Percentiles rank a stretch among this genome's conserved stretches.
phyloP scores from a whole-genome alignment of 2,888 invertebrate species.

The Athalia cordata region DNA sequence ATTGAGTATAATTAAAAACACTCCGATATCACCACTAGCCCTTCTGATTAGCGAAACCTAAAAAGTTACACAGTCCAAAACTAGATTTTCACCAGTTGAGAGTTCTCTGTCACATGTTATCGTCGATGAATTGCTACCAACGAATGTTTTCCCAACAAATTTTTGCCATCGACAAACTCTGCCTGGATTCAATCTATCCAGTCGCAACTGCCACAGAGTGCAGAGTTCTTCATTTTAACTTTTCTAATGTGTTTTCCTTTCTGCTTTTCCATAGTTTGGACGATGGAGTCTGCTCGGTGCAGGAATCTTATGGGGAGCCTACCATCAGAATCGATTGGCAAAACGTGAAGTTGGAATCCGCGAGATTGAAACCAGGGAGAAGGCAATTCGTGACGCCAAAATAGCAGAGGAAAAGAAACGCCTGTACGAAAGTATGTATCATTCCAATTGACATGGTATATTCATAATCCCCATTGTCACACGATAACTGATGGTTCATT shows the following conservation, averaged over 20 bases:
- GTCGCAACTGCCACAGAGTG: no score
- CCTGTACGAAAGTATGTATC: slow-evolving; percentile 12
- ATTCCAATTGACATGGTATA: slow-evolving; percentile 7
- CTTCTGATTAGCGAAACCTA: no score
- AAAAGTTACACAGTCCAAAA: no score
- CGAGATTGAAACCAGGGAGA: slow-evolving; percentile 82
- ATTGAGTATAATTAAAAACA: neutral
- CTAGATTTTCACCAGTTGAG: no score
- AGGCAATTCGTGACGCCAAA: slow-evolving; percentile 82
- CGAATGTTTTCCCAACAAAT: no score
- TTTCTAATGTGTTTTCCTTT: slow-evolving; percentile 6
- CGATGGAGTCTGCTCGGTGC: slow-evolving; percentile 86
- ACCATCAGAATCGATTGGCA: slow-evolving; percentile 81
- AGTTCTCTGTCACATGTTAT: no score
- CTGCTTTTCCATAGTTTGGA: slow-evolving; percentile 79
- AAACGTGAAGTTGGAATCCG: slow-evolving; percentile 80
- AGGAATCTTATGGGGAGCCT: slow-evolving; percentile 85
- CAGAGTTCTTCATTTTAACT: neutral
- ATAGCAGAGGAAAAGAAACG: slow-evolving; percentile 82
- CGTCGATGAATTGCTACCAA: no score
- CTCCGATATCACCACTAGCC: no score
- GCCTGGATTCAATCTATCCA: no score
- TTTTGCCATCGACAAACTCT: no score
- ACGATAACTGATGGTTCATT: slow-evolving; percentile 10
- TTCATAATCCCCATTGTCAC: neutral